phyloP scores from a whole-genome alignment of 1,140 invertebrate species.

The Holcopasites calliopsidis region DNA sequence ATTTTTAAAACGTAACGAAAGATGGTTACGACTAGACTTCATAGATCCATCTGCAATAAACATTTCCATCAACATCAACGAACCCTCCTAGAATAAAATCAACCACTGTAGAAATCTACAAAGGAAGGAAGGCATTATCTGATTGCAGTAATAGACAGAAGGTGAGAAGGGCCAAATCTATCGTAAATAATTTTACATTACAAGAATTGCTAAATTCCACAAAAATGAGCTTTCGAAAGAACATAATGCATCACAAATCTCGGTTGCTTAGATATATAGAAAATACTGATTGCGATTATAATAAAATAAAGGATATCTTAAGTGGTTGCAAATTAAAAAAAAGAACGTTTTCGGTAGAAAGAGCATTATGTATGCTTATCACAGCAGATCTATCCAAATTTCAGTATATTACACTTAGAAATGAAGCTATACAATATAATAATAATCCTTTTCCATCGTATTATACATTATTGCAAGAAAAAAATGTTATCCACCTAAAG shows the following conservation, averaged over 20 bases:
- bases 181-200: not conserved
- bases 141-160: not conserved
- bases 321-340: not conserved
- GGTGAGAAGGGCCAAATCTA: not conserved
- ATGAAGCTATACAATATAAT: not conserved
- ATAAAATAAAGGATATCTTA: not conserved
- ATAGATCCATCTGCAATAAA: no score
- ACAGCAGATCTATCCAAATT: not conserved
- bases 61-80: no score
- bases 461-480: constrained; percentile 3
- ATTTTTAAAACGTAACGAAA: no score
- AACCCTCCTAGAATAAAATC: no score
- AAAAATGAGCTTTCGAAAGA: not conserved
- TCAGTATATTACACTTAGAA: not conserved
- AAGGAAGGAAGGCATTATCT: not conserved
- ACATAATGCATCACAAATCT: not conserved
- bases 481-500: constrained; percentile 9
- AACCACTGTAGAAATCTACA: not conserved
- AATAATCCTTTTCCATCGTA: not conserved
- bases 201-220: not conserved
- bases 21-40: no score
- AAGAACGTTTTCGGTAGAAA: not conserved
- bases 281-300: not conserved
- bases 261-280: not conserved
- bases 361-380: not conserved